Evolutionary conservation across 2,113 vertebrate genomes (phyloP).

Genomic region (Reinhardtius hippoglossoides): DNA sequence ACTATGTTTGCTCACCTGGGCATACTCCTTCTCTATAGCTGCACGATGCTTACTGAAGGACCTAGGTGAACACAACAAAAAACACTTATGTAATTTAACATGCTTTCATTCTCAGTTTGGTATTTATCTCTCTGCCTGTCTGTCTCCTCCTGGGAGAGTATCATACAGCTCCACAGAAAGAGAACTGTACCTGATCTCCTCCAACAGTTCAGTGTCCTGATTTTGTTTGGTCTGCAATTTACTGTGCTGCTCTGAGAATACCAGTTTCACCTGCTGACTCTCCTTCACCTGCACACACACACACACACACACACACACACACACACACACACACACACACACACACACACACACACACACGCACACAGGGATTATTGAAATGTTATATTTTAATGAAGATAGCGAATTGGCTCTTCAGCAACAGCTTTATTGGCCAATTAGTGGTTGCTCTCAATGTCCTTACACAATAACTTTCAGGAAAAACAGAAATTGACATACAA

Average conservation of each 20-base stretch:
- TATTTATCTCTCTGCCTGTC: neutral
- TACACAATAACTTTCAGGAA: too few species aligned
- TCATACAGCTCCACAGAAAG: neutral
- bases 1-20: constrained; percentile 83
- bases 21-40: constrained; percentile 90
- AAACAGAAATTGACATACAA: too few species aligned
- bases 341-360: constrained; percentile 7
- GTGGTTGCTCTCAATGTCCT: too few species aligned
- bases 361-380: neutral
- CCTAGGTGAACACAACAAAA: constrained; percentile 70
- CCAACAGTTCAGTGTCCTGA: constrained; percentile 87
- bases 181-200: constrained; percentile 87
- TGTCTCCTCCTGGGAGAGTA: too few species aligned
- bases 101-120: neutral
- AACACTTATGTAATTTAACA: neutral
- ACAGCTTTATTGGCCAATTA: too few species aligned
- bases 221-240: constrained; percentile 89
- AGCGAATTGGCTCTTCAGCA: too few species aligned
- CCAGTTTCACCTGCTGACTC: constrained; percentile 88
- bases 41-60: constrained; percentile 93
- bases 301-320: constrained; percentile 14
- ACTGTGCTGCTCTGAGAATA: constrained; percentile 88
- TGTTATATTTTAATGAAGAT: too few species aligned
- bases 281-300: constrained; percentile 84
- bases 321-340: constrained; percentile 11